phyloP scores from a whole-genome alignment of 2,113 vertebrate species.

The Mystacornis crossleyi region DNA sequence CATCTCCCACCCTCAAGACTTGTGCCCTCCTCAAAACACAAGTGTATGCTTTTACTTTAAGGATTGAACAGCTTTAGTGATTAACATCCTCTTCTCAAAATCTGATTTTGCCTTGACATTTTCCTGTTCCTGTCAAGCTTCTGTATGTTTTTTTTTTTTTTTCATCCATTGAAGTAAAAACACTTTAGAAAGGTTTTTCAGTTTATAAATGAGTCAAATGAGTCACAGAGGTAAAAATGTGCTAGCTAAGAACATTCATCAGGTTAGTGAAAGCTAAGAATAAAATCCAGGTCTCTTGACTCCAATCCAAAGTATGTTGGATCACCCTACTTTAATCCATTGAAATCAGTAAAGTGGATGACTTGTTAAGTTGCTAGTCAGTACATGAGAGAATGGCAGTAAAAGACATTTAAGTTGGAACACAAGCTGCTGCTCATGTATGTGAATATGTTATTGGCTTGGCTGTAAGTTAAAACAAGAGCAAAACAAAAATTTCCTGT shows the following conservation, averaged over 20 bases:
- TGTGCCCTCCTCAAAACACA: background rate
- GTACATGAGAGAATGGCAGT: background rate
- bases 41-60: background rate
- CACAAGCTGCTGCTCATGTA: background rate
- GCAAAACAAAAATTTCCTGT: background rate
- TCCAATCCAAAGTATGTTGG: background rate
- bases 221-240: background rate
- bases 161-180: background rate
- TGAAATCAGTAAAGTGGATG: background rate
- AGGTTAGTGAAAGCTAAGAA: background rate
- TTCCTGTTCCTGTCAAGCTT: background rate
- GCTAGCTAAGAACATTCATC: background rate
- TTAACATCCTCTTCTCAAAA: background rate
- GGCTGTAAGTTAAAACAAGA: background rate
- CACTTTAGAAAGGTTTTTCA: background rate
- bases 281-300: background rate
- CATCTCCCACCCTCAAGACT: background rate
- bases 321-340: background rate
- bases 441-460: background rate
- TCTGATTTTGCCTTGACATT: background rate
- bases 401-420: background rate
- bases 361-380: background rate
- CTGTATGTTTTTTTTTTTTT: background rate
- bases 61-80: background rate
- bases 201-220: background rate